A percentile compares a stretch with the other conserved stretches of the same genome.
These are phyloP conservation scores for Melipona bicolor DNA, from an alignment of 2,888 invertebrate genomes.

Conservation along the genomic window DNA sequence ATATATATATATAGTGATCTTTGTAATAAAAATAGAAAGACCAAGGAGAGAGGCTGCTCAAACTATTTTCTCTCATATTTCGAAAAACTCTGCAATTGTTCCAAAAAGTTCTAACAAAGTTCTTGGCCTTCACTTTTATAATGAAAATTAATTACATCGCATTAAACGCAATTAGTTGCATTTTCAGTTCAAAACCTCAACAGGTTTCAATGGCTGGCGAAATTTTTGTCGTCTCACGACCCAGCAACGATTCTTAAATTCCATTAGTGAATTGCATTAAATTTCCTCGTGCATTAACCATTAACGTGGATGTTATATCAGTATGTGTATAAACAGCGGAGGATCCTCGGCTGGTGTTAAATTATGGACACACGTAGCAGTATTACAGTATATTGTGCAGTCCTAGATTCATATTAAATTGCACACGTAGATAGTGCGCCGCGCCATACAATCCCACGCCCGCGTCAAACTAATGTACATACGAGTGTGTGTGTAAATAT, in stretches of 20 bases:
- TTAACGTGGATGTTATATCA: background rate
- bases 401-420: conserved; percentile 5
- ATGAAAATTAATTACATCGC: too few relatives aligned
- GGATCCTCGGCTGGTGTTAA: background rate
- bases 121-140: too few relatives aligned
- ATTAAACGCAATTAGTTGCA: too few relatives aligned
- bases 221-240: too few relatives aligned
- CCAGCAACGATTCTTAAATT: background rate
- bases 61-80: too few relatives aligned
- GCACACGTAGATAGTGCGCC: background rate
- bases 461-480: background rate
- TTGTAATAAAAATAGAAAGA: too few relatives aligned
- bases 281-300: background rate
- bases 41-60: too few relatives aligned
- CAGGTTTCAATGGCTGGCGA: too few relatives aligned
- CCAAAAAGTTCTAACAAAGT: too few relatives aligned
- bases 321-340: background rate
- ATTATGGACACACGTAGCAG: background rate
- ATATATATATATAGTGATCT: too few relatives aligned
- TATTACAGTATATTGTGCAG: background rate
- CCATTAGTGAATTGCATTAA: background rate
- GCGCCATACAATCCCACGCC: background rate
- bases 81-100: too few relatives aligned
- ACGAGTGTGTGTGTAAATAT: background rate
- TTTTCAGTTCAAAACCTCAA: too few relatives aligned